A percentile compares a stretch with the other conserved stretches of the same genome.
Evolutionary conservation across 1,140 invertebrate species (phyloP).

Genomic region (Sogatella furcifera): DNA sequence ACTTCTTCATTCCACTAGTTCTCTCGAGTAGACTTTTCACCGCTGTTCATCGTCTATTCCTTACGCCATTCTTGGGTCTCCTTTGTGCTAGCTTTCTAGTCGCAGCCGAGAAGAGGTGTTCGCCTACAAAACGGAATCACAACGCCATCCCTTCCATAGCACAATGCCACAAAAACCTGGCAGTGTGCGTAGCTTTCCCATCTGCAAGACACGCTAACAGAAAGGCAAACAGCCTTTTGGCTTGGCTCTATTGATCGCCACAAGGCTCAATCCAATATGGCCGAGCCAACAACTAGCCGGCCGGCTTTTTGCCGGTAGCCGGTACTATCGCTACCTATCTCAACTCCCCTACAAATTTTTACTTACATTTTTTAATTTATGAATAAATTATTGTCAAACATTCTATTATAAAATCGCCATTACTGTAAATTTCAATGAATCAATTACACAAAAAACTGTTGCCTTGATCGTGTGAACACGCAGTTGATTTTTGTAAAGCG

Average conservation of each 20-base stretch:
- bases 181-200: conserved; percentile 6
- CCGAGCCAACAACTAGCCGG: neutral
- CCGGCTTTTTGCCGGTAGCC: neutral
- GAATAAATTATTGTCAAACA: too few relatives aligned
- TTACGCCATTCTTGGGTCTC: conserved; percentile 24
- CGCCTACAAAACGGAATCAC: conserved; percentile 2
- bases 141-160: neutral
- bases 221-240: neutral
- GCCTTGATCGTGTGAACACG: too few relatives aligned
- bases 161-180: neutral
- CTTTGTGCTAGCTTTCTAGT: conserved; percentile 29
- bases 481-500: too few relatives aligned
- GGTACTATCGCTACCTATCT: neutral
- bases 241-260: too few relatives aligned
- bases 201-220: neutral
- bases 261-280: neutral
- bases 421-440: too few relatives aligned
- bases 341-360: too few relatives aligned
- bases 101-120: conserved; percentile 28
- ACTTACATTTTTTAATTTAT: too few relatives aligned
- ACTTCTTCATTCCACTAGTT: conserved; percentile 31
- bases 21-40: conserved; percentile 26
- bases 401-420: too few relatives aligned
- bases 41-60: conserved; percentile 20
- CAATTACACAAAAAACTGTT: too few relatives aligned